Conservation (phyloP, 37 sponge, comb jelly and placozoan species). For the Theonella swinhoei region DNA sequence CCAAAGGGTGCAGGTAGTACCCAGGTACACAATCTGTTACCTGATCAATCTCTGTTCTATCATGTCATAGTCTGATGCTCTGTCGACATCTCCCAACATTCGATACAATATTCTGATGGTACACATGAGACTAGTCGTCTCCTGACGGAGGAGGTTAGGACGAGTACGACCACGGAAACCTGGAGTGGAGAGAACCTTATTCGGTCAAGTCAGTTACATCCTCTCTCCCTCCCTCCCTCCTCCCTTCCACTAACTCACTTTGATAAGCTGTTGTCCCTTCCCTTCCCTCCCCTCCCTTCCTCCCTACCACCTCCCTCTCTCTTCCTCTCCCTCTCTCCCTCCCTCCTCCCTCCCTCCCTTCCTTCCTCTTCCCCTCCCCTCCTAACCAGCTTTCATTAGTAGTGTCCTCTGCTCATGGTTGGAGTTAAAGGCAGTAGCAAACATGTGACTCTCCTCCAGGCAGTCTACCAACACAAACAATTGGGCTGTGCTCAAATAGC, state of each 20-base stretch:
- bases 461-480: constrained; percentile 85
- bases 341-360: too few relatives aligned
- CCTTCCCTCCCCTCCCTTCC: too few relatives aligned
- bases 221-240: too few relatives aligned
- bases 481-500: constrained; percentile 74
- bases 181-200: too few relatives aligned
- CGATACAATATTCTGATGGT: constrained; percentile 84
- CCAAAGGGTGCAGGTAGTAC: too few relatives aligned
- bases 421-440: constrained; percentile 83
- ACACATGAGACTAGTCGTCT: constrained; percentile 83
- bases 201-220: too few relatives aligned
- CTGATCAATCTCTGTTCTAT: constrained; percentile 63
- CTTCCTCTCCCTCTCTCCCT: too few relatives aligned
- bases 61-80: constrained; percentile 33
- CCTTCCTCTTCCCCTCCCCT: too few relatives aligned
- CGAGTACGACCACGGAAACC: constrained; percentile 88
- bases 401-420: constrained; percentile 82
- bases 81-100: constrained; percentile 68
- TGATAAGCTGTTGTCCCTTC: too few relatives aligned
- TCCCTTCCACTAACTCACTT: too few relatives aligned
- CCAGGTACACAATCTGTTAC: too few relatives aligned
- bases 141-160: constrained; percentile 89
- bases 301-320: too few relatives aligned
- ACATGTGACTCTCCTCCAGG: constrained; percentile 83
- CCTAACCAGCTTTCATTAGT: constrained; percentile 90